Base-by-base conservation (phyloP, 2,797 vertebrate species). In the Acestrorhynchus altus region DNA sequence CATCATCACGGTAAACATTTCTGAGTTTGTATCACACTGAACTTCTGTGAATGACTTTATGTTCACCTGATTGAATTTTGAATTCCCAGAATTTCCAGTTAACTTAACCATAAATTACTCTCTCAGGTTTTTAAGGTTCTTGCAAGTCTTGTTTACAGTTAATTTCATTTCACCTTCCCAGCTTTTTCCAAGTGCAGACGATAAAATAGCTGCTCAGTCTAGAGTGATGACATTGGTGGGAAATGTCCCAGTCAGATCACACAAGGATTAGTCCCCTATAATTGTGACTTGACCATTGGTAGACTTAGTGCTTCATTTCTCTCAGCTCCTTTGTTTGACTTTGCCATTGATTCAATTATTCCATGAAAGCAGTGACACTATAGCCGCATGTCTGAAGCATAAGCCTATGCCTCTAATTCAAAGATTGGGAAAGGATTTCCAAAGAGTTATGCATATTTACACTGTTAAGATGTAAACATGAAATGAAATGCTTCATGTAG, bases 261-360 rank as follows among this genome's bases (percentile, higher is more conserved):
- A 47, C 42, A 47, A 24, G 39, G 40, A 44, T 26, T 67, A 67
- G 44, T 60, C 57, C 13, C 15, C 57, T 60, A 20, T 60, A 60
- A 60, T 60, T 60, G 57, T 31, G 28, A 60, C 57, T 35, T 60
- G 57, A 60, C 57, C 57, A 15, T 20, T 2, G 57, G 57, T 35
- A 35, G 57, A 35, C 57, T 60, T 35, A 60, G 57, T 35, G 57
- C 57, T 9, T 60, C 15, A 6, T 8, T 35, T 60, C 57, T 60
- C 57, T 60, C 8, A 15, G 4, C 57, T 60, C 28, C 57, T 35
- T 60, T 60, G 57, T 60, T 60, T 60, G 57, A 31, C 26, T 60
- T 60, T 60, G 57, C 28, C 64, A 67, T 67, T 47, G 64, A 60
- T 60, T 60, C 24, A 10, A 28, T 67, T 67, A 67, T 18, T 28